Percentiles rank a stretch among this genome's conserved stretches.
phyloP scores from a whole-genome alignment of 2,113 vertebrate genomes.

The Heteronetta atricapilla region DNA sequence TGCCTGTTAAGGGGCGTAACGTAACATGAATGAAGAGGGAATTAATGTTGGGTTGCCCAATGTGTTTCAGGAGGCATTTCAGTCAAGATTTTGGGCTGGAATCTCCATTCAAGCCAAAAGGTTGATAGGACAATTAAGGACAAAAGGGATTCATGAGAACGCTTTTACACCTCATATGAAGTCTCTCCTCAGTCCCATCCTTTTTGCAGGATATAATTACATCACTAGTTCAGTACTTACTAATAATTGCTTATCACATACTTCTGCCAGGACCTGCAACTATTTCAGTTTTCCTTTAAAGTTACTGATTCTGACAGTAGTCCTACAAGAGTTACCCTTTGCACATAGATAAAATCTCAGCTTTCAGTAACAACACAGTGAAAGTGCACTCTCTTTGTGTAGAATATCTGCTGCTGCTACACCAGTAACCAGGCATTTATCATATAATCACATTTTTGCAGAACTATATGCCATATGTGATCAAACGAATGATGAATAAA shows the following conservation, averaged over 20 bases:
- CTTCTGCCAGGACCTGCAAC: background rate
- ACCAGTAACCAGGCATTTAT: constrained; percentile 16
- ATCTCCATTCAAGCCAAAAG: background rate
- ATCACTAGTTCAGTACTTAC: background rate
- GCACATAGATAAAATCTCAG: background rate
- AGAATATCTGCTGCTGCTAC: constrained; percentile 8
- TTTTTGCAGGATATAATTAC: background rate
- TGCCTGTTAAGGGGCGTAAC: background rate
- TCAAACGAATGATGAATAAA: constrained; percentile 64
- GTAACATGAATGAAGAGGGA: background rate
- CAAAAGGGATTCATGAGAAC: background rate
- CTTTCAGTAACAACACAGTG: background rate
- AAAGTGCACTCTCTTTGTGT: background rate
- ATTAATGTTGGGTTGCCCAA: background rate
- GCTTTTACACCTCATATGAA: background rate
- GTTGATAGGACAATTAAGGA: background rate
- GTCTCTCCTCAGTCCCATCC: background rate
- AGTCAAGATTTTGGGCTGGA: background rate
- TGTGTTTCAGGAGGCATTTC: background rate
- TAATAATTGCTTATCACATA: background rate
- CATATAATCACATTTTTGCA: constrained; percentile 40
- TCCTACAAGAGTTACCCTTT: background rate
- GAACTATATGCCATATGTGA: constrained; percentile 53
- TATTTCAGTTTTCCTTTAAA: background rate
- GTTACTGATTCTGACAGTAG: background rate